These are phyloP conservation scores for Sceliomorpha sp. DNA, from an alignment of 2,888 invertebrate genomes.

Conservation along the genomic window DNA sequence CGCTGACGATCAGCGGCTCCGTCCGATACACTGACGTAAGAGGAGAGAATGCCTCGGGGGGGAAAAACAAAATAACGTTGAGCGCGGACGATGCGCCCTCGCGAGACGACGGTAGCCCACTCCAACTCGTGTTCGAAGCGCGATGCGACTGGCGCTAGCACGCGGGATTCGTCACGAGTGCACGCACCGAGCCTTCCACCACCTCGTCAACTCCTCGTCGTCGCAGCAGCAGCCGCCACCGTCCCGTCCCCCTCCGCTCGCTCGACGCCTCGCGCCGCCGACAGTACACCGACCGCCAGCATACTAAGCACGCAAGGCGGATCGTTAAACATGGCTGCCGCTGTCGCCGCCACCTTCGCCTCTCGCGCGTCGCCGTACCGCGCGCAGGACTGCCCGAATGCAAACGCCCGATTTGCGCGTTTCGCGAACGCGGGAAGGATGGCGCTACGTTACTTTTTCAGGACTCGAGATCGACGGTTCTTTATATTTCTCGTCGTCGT, in stretches of 20 bases:
- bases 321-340: conserved; percentile 72
- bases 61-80: conserved; percentile 16
- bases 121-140: conserved; percentile 59
- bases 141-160: conserved; percentile 66
- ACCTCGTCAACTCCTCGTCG: conserved; percentile 19
- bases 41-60: not conserved
- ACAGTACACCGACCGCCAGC: conserved; percentile 69
- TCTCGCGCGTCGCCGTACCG: conserved; percentile 4
- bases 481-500: too few relatives aligned
- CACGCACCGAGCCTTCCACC: conserved; percentile 59
- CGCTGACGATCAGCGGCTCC: not conserved
- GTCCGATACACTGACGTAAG: conserved; percentile 13
- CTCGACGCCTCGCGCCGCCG: conserved; percentile 60
- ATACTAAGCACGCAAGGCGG: conserved; percentile 71
- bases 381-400: too few relatives aligned
- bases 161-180: conserved; percentile 67
- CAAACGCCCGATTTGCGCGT: conserved; percentile 4
- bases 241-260: conserved; percentile 24
- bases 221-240: conserved; percentile 6
- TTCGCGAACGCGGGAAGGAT: not conserved
- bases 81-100: conserved; percentile 40
- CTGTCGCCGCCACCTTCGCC: conserved; percentile 43
- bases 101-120: conserved; percentile 32
- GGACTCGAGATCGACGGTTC: not conserved
- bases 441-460: not conserved